Evolutionary conservation across 2,888 invertebrate species (phyloP).

Genomic region (Phortica okadai): DNA sequence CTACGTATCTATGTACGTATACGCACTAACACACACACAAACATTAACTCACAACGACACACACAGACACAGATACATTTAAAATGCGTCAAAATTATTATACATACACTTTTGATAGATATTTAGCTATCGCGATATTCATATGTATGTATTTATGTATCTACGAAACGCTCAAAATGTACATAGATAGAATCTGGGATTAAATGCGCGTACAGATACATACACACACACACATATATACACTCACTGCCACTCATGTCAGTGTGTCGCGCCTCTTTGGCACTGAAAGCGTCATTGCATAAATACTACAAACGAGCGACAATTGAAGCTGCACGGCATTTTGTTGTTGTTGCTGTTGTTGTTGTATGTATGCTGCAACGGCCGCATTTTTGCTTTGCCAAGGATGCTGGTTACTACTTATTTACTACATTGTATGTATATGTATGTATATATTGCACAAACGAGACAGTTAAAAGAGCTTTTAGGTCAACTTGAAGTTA

Average conservation of each 20-base stretch:
- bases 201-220: neutral
- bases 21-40: conserved; percentile 8
- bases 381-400: conserved; percentile 1
- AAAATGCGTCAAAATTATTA: conserved; percentile 20
- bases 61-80: neutral
- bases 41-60: neutral
- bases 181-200: conserved; percentile 14
- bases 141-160: neutral
- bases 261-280: neutral
- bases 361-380: neutral
- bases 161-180: neutral
- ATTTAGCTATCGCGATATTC: neutral
- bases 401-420: neutral
- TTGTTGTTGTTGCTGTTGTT: neutral
- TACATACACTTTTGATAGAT: conserved; percentile 23
- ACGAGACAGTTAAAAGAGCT: neutral
- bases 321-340: neutral
- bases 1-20: neutral
- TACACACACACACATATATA: neutral
- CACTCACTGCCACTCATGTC: neutral
- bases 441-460: neutral
- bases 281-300: neutral
- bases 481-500: neutral
- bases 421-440: neutral
- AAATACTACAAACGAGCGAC: neutral